Evolutionary conservation across 2,888 invertebrate genomes (phyloP), one percentile per base, ranked within the genome.

Genomic region (Panopea generosa): DNA sequence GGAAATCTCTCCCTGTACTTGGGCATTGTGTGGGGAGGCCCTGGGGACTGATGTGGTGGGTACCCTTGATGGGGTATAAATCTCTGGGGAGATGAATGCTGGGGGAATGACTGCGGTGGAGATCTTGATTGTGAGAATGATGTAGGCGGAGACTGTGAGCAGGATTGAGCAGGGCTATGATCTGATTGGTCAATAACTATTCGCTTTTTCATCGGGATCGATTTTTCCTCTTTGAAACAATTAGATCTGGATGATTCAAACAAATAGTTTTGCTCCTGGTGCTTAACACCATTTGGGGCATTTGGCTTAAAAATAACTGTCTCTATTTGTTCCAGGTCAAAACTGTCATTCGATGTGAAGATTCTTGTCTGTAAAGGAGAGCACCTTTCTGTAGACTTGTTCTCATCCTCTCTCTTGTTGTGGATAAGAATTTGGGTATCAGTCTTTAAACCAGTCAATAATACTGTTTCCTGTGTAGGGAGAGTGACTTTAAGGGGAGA

Each of bases 391-490:
- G 50, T 26, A 27, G 55, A 55, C 61, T 70, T 66, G 20, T 65
- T 47, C 27, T 38, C 56, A 22, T 70, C 73, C 16, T 50, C 59
- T n/a, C 63, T 49, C 62, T 53, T 77, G 24, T 80, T 85, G 69
- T 89, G 87, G 9, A 89, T 79, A 33, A 88, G 82, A 3, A 89
- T 47, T 65, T 89, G 88, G 1, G 85, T 78, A 68, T 84, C 84
- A 16, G 86, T 80, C 27, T 79, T 82, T 33, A 89, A 56, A 29
- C 87, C 87, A 20, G 87, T 85, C 63, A 89, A 71, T 27, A 89
- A 80, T 40, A 89, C 67, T 16, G 88, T 85, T 73, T 88, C 87
- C 33, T 84, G 78, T 11, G 84, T 73, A 1, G 89, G 88, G 61
- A 89, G 83, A 22, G 86, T 87, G 27, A 89, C 70, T 70, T 88